Evolutionary conservation across 2,113 vertebrate genomes (phyloP), one percentile per base, ranked within the genome.

Genomic region (Camelus bactrianus): DNA sequence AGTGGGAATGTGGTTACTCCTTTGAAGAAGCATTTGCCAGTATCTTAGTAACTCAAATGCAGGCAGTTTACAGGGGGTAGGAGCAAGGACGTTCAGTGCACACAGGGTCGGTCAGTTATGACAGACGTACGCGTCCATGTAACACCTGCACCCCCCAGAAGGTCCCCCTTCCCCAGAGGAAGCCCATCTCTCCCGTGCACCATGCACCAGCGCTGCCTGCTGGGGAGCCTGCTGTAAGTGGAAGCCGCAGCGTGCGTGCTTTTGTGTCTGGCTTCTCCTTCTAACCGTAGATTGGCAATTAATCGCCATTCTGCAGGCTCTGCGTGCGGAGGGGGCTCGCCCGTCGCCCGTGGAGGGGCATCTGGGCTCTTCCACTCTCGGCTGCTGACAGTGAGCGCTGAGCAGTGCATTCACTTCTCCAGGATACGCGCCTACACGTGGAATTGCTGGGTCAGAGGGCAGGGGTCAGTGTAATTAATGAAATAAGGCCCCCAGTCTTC

Each of bases 161-260:
- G 38, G 35, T 35, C 38, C 38, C 38, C 12, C 67, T 4, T 30
- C 35, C 52, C 28, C 17, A 14, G 16, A 24, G 38, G 13, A 50
- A 16, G 26, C 30, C 86, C n/a, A 54, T 58, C 77, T 58, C 0
- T 10, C 38, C 60, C 30, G 4, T 3, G 4, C 65, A 26, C 30
- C 16, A 13, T 9, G 42, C 52, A 24, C 67, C 2, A 28, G 42
- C 12, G 19, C n/a, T 12, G 76, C 48, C 54, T 35, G 38, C 16
- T 13, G 30, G 15, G 58, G 16, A 0, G 0, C 52, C 22, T 14
- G 13, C 3, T 16, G 2, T 9, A 5, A 11, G 42, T 0, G 32
- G 52, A 58, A 15, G 11, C 52, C 38, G 8, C 54, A 10, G 15
- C 6, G 0, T 4, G 42, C 42, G 20, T 1, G 30, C 54, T 28